Evolutionary conservation across 2,113 vertebrate genomes (phyloP), one percentile per base, ranked within the genome.

Genomic region (Myodes glareolus): DNA sequence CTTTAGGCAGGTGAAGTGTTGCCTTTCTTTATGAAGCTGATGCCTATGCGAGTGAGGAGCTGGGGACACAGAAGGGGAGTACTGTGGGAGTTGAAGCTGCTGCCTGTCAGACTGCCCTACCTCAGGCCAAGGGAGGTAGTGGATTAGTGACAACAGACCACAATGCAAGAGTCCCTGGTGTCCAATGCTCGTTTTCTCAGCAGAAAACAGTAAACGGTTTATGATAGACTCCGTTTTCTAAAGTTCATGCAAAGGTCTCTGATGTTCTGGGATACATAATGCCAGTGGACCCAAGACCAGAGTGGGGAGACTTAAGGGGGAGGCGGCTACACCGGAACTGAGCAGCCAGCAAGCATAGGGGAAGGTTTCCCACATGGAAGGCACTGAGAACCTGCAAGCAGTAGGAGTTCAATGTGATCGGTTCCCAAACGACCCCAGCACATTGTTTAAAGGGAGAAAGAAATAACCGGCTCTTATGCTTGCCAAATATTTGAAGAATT

Each of bases 401-500:
- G 73, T 13, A 17, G 61, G 36, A 29, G 61, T 50, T 86, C 47
- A 39, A 13, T 82, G 52, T 23, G 31, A 70, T 63, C 67, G 78
- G 47, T 78, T 94, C 88, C 63, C 80, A 95, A 68, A 80, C 5
- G 45, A 61, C 36, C 73, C n/a, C 52, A 70, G 58, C 7, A 78
- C 31, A 21, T 55, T 63, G 23, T 73, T 81, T 90, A 96, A 95
- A 88, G 42, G 45, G 50, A 73, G 50, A 92, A 72, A 72, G 52
- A 85, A 85, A 72, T 55, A 95, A 88, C 45, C 7, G 55, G 67
- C 42, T 91, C 23, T 90, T 88, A 77, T 33, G 50, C 68, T 88
- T 95, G 84, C 61, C 73, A 77, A 92, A 21, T 31, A 85, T 45
- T 80, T 68, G 80, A 80, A 91, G 47, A 88, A 61, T 93, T 94